phyloP scores from a whole-genome alignment of 2,113 vertebrate species.

The Redunca redunca region DNA sequence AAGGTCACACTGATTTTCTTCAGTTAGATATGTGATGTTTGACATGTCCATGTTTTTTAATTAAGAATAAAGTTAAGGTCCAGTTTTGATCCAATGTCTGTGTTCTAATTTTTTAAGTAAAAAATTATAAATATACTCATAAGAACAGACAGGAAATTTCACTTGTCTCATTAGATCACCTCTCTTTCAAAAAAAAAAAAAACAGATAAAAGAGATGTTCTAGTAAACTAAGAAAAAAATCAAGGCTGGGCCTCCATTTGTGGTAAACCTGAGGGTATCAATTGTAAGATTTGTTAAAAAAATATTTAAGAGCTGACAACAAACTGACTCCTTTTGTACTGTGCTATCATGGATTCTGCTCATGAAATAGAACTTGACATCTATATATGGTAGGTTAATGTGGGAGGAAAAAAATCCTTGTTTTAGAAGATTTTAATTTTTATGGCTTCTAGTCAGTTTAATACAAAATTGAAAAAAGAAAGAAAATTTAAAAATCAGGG shows the following conservation, averaged over 20 bases:
- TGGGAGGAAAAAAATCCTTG: not conserved
- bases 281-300: slow-evolving; percentile 62
- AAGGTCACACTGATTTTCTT: not conserved
- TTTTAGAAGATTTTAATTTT: slow-evolving; percentile 22
- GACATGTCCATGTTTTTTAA: slow-evolving; percentile 18
- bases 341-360: slow-evolving; percentile 1
- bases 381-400: not conserved
- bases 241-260: slow-evolving; percentile 35
- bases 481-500: not conserved
- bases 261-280: slow-evolving; percentile 50
- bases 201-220: not conserved
- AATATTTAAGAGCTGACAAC: slow-evolving; percentile 16
- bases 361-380: not conserved
- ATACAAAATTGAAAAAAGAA: not conserved
- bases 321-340: not conserved
- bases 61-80: not conserved
- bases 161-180: slow-evolving; percentile 58
- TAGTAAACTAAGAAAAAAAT: slow-evolving; percentile 51
- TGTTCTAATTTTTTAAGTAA: slow-evolving; percentile 4
- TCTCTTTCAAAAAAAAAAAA: slow-evolving; percentile 46
- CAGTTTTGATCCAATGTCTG: not conserved
- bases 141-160: not conserved
- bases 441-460: not conserved
- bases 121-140: not conserved
- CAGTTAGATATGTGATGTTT: not conserved